These are phyloP conservation scores for Diadegma fenestrale DNA, from an alignment of 2,888 invertebrate genomes.

Conservation along the genomic window DNA sequence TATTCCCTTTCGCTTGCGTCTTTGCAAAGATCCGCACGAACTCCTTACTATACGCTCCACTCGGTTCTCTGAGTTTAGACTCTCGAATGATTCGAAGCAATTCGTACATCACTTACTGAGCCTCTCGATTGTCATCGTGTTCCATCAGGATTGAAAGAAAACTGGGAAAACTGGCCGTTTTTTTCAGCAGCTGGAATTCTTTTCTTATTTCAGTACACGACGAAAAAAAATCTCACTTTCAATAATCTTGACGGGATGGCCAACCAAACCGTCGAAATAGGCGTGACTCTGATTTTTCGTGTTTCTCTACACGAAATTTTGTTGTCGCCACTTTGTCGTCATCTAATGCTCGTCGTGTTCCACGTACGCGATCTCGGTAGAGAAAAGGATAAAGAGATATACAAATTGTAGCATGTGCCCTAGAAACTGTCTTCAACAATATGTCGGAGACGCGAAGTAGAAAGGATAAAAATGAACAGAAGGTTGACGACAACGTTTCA, in stretches of 20 bases:
- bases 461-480: constrained; percentile 45
- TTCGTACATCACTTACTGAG: background rate
- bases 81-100: background rate
- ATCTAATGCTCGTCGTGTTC: background rate
- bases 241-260: too few relatives aligned
- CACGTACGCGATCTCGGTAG: background rate
- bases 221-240: too few relatives aligned
- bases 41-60: background rate
- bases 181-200: too few relatives aligned
- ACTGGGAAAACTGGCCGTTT: too few relatives aligned
- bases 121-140: too few relatives aligned
- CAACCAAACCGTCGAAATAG: too few relatives aligned
- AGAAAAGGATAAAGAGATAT: background rate
- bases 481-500: constrained; percentile 44
- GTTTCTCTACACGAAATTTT: background rate
- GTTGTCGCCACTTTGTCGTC: background rate
- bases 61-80: background rate
- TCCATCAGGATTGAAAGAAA: too few relatives aligned
- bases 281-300: background rate
- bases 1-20: background rate
- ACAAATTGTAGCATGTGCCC: constrained; percentile 16
- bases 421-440: constrained; percentile 16
- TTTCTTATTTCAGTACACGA: too few relatives aligned
- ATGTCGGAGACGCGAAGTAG: constrained; percentile 11
- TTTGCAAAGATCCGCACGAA: constrained; percentile 1